These are phyloP conservation scores for Scaeva pyrastri DNA, from an alignment of 2,888 invertebrate genomes.

Conservation along the genomic window DNA sequence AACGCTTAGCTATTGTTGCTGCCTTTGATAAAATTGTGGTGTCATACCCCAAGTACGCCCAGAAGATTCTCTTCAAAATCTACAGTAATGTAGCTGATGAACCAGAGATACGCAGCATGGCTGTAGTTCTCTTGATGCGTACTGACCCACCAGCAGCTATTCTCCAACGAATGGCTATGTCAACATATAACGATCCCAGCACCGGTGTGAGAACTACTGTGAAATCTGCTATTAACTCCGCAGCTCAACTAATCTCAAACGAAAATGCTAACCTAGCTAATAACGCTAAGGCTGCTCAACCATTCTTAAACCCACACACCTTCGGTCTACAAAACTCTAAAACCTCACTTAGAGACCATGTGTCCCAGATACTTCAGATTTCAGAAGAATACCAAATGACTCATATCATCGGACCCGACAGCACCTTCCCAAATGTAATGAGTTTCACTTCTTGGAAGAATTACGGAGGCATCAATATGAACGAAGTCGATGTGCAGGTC, in stretches of 20 bases:
- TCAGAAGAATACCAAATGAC: constrained; percentile 69
- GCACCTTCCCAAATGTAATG: constrained; percentile 44
- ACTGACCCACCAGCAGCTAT: constrained; percentile 86
- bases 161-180: constrained; percentile 89
- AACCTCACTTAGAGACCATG: constrained; percentile 80
- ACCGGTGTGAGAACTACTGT: constrained; percentile 88
- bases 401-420: constrained; percentile 60
- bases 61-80: constrained; percentile 87
- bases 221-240: constrained; percentile 86
- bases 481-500: constrained; percentile 59
- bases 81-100: constrained; percentile 88
- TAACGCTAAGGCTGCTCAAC: constrained; percentile 84
- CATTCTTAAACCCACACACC: constrained; percentile 83
- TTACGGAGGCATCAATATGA: constrained; percentile 44
- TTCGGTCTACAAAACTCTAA: constrained; percentile 85
- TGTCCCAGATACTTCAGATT: constrained; percentile 48
- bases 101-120: constrained; percentile 88
- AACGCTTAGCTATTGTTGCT: constrained; percentile 87
- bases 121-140: constrained; percentile 87
- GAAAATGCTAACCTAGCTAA: constrained; percentile 84
- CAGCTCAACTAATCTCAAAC: constrained; percentile 84
- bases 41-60: constrained; percentile 85
- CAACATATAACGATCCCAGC: constrained; percentile 87
- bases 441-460: constrained; percentile 62
- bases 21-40: constrained; percentile 85